phyloP scores from a whole-genome alignment of 2,888 invertebrate species.

The Rhopalosiphum nymphaeae region DNA sequence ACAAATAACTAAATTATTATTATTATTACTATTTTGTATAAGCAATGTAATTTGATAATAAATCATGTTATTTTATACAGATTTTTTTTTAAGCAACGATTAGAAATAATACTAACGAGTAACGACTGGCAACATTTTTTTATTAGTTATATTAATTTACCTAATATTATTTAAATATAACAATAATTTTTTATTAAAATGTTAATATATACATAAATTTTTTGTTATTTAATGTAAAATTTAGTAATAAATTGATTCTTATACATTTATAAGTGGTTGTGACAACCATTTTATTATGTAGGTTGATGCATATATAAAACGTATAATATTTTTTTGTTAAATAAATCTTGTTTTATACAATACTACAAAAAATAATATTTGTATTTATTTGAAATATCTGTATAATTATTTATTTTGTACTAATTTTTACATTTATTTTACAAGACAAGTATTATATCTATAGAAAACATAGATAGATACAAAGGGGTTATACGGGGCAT shows the following conservation, averaged over 20 bases:
- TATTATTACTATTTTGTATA: background rate
- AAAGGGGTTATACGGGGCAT: too few relatives aligned
- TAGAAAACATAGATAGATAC: background rate
- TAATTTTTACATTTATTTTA: background rate
- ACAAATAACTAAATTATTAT: background rate
- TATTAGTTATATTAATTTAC: background rate
- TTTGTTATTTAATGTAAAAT: too few relatives aligned
- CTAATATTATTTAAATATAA: background rate
- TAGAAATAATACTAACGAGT: background rate
- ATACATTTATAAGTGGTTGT: too few relatives aligned
- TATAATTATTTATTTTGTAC: background rate
- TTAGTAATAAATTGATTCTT: too few relatives aligned
- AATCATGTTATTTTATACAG: background rate
- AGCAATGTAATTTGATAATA: background rate
- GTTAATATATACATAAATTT: too few relatives aligned
- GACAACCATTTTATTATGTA: too few relatives aligned
- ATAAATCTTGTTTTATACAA: too few relatives aligned
- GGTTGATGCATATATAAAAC: too few relatives aligned
- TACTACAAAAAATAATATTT: too few relatives aligned
- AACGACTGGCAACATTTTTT: background rate
- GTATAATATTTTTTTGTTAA: too few relatives aligned
- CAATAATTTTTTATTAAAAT: too few relatives aligned
- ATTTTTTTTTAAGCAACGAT: background rate
- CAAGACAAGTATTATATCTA: background rate
- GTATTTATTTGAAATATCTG: background rate